A percentile compares a stretch with the other conserved stretches of the same genome.
phyloP scores from a whole-genome alignment of 2,113 vertebrate genomes.

The Lamprotornis superbus region DNA sequence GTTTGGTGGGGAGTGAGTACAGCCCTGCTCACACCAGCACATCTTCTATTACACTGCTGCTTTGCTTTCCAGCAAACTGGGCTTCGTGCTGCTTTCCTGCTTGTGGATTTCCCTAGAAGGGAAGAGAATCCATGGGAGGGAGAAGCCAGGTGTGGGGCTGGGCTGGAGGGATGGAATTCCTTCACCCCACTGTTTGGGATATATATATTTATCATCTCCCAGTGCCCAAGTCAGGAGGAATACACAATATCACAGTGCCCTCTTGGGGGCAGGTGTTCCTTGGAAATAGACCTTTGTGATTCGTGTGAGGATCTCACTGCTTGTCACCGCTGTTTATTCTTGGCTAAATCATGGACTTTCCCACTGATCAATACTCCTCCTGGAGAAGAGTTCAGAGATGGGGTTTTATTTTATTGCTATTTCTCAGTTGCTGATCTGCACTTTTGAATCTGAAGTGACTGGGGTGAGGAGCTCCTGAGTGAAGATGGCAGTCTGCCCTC shows the following conservation, averaged over 20 bases:
- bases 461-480: not conserved
- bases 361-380: not conserved
- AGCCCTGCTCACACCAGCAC: not conserved
- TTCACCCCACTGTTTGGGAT: rapidly evolving
- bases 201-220: not conserved
- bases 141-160: not conserved
- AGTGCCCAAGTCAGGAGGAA: not conserved
- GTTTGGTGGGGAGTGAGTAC: not conserved
- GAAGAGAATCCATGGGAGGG: not conserved
- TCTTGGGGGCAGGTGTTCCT: conserved; percentile 42
- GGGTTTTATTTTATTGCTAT: not conserved
- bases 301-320: rapidly evolving
- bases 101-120: not conserved
- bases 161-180: not conserved
- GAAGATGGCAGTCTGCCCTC: conserved; percentile 36
- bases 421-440: not conserved
- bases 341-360: not conserved
- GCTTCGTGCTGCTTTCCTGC: not conserved
- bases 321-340: rapidly evolving
- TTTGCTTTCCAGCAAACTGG: not conserved
- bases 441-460: not conserved
- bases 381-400: not conserved
- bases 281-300: not conserved
- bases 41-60: not conserved
- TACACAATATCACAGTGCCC: conserved; percentile 19